phyloP scores from a whole-genome alignment of 2,113 vertebrate species.

The Lophius piscatorius region DNA sequence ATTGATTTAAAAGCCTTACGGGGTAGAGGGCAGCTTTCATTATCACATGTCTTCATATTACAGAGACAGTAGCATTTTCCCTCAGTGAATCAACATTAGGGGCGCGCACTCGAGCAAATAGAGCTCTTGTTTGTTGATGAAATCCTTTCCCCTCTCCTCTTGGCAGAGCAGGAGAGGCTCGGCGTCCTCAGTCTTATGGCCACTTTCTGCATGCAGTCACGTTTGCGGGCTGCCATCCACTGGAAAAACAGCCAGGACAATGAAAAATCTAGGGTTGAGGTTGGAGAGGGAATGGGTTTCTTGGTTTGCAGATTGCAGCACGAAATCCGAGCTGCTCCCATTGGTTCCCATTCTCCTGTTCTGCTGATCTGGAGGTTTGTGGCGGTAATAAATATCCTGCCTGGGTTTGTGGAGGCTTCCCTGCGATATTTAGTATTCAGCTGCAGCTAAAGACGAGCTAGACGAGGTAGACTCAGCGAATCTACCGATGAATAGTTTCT shows the following conservation, averaged over 20 bases:
- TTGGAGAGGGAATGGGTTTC: slow-evolving; percentile 14
- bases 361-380: slow-evolving; percentile 65
- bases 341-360: too few relatives aligned
- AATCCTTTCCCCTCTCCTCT: slow-evolving; percentile 26
- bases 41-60: slow-evolving; percentile 25
- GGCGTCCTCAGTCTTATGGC: slow-evolving; percentile 10
- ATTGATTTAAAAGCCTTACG: slow-evolving; percentile 42
- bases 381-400: slow-evolving; percentile 64
- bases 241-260: slow-evolving; percentile 40
- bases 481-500: slow-evolving; percentile 29
- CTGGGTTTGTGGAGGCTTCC: slow-evolving; percentile 49
- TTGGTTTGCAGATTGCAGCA: slow-evolving; percentile 38
- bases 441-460: slow-evolving; percentile 18
- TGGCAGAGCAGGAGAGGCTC: slow-evolving; percentile 16
- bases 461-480: slow-evolving; percentile 36
- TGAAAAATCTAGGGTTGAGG: slow-evolving; percentile 53
- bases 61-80: slow-evolving; percentile 24
- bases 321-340: slow-evolving; percentile 62
- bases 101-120: slow-evolving; percentile 5
- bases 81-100: slow-evolving; percentile 39
- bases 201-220: slow-evolving; percentile 41
- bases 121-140: slow-evolving; percentile 37
- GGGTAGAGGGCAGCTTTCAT: slow-evolving; percentile 26
- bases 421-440: slow-evolving; percentile 53
- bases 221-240: slow-evolving; percentile 10